Evolutionary conservation across 2,113 vertebrate species (phyloP).

Genomic region (Otolemur garnettii): DNA sequence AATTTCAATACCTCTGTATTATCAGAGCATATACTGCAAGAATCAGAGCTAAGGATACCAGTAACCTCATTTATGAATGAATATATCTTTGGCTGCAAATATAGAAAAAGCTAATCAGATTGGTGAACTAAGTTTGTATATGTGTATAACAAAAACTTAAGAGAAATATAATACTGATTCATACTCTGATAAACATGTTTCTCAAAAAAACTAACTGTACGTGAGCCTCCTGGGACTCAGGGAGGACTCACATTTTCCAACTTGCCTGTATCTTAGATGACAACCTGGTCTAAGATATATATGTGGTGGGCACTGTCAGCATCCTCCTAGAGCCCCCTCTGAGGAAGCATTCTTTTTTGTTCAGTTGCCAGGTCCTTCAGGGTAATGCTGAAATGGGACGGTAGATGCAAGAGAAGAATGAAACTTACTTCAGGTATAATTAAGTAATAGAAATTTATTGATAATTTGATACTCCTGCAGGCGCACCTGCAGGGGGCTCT

Average conservation of each 20-base stretch:
- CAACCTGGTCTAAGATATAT: not conserved
- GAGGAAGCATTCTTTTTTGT: not conserved
- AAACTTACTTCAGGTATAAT: too few relatives aligned
- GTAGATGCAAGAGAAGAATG: too few relatives aligned
- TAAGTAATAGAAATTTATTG: too few relatives aligned
- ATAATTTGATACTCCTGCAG: too few relatives aligned
- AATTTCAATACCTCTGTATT: not conserved
- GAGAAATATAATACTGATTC: not conserved
- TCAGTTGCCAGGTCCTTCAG: not conserved
- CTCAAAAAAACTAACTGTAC: not conserved
- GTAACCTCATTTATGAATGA: not conserved
- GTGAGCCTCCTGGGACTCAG: not conserved
- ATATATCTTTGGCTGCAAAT: not conserved
- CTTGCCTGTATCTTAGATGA: not conserved
- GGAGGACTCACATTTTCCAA: not conserved
- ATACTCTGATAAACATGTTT: not conserved
- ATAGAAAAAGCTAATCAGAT: not conserved
- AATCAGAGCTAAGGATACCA: not conserved
- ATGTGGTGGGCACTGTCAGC: not conserved
- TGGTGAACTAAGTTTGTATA: not conserved
- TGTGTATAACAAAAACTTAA: not conserved
- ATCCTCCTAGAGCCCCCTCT: too few relatives aligned
- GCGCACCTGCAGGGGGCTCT: too few relatives aligned
- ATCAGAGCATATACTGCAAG: not conserved
- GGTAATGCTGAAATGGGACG: not conserved